Conservation (phyloP, 2,113 vertebrate genomes). For the Piaya cayana region DNA sequence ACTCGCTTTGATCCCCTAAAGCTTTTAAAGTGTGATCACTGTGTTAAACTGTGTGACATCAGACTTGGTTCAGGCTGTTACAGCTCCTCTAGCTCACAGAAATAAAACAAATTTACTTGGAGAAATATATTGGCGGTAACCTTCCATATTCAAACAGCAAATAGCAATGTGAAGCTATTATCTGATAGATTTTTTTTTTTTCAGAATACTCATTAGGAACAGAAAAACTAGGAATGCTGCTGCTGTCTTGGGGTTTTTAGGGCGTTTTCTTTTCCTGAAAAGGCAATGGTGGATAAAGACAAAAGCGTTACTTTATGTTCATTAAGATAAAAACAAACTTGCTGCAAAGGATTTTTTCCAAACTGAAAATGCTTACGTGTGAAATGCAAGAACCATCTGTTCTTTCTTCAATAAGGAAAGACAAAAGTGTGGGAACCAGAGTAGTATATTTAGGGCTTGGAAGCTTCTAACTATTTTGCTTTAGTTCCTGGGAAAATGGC, state of each 20-base stretch:
- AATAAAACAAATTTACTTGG: neutral
- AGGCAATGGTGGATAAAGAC: neutral
- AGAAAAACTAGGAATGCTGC: neutral
- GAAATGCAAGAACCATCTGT: neutral
- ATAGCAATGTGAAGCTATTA: neutral
- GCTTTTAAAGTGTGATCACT: neutral
- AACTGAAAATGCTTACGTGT: neutral
- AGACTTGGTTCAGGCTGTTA: neutral
- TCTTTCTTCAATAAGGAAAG: neutral
- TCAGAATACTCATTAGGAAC: neutral
- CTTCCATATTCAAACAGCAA: neutral
- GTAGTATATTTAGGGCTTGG: neutral
- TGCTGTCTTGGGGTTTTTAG: too few relatives aligned
- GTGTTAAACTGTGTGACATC: neutral
- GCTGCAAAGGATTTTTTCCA: neutral
- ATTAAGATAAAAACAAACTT: neutral
- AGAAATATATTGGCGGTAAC: neutral
- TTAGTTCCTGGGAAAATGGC: neutral
- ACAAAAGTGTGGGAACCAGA: neutral
- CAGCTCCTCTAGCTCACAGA: neutral
- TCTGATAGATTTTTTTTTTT: neutral
- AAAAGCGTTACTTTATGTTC: neutral
- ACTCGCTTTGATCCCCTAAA: neutral
- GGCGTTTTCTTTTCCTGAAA: neutral
- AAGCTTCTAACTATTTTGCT: neutral